phyloP scores from a whole-genome alignment of 2,113 vertebrate species.

The Nycticorax nycticorax region DNA sequence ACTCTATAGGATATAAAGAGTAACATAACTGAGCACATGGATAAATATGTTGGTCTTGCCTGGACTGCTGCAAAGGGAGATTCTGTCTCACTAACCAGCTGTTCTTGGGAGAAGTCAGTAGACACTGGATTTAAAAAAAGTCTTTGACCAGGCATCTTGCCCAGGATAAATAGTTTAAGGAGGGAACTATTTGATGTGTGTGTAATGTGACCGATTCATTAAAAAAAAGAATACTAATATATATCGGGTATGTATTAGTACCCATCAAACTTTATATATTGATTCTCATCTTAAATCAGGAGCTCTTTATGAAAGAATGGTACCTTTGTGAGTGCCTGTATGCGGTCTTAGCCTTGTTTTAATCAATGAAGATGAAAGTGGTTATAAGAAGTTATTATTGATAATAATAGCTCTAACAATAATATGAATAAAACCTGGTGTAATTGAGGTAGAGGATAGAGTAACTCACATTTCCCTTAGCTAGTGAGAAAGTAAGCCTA shows the following conservation, averaged over 20 bases:
- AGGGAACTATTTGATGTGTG: neutral
- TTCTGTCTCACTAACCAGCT: neutral
- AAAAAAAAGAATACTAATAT: neutral
- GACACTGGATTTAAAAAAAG: neutral
- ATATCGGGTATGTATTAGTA: neutral
- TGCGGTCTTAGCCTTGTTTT: neutral
- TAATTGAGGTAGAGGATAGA: neutral
- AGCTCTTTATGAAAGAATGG: neutral
- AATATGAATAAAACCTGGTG: neutral
- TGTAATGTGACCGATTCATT: neutral
- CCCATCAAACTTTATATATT: neutral
- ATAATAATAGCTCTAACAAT: neutral
- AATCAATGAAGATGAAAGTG: neutral
- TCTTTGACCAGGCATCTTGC: neutral
- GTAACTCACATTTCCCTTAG: neutral
- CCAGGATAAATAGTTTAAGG: neutral
- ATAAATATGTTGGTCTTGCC: neutral
- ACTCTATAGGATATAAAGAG: neutral
- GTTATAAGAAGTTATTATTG: neutral
- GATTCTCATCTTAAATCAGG: neutral
- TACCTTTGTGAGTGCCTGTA: neutral
- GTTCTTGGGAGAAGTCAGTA: neutral
- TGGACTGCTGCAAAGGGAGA: neutral
- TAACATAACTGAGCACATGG: neutral
- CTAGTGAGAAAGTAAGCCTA: neutral